phyloP scores from a whole-genome alignment of 2,797 vertebrate genomes.

The Sebastiscus albofasciatus region DNA sequence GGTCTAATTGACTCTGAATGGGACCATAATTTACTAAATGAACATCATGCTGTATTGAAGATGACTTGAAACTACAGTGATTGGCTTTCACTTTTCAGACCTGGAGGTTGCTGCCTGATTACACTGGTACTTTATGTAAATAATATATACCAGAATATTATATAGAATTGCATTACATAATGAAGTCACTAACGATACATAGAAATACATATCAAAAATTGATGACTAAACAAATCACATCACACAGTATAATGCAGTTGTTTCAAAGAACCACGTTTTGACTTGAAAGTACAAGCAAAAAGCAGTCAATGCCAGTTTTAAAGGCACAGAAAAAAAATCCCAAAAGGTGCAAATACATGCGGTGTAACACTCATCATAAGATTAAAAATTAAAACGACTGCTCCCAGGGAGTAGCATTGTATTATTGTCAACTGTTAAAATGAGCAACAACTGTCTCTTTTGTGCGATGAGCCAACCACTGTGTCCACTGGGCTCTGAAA shows the following conservation, averaged over 20 bases:
- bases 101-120: too few species aligned
- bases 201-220: not conserved
- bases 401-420: not conserved
- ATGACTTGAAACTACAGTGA: too few species aligned
- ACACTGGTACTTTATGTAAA: not conserved
- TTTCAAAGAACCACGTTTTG: not conserved
- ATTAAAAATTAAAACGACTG: conserved; percentile 7
- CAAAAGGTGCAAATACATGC: not conserved
- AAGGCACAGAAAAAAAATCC: not conserved
- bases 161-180: not conserved
- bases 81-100: too few species aligned
- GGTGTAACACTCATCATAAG: not conserved
- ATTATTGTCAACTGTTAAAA: conserved; percentile 23
- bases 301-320: not conserved
- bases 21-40: too few species aligned
- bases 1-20: too few species aligned
- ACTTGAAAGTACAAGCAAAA: not conserved
- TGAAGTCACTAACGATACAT: not conserved
- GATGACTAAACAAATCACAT: not conserved
- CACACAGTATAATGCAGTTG: not conserved
- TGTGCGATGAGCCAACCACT: conserved; percentile 6
- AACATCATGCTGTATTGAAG: too few species aligned
- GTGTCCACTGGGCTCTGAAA: conserved; percentile 45
- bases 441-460: conserved; percentile 20
- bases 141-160: not conserved